Evolutionary conservation across 1,140 invertebrate species (phyloP), one percentile per base, ranked within the genome.

Genomic region (Pseudoatta argentina): DNA sequence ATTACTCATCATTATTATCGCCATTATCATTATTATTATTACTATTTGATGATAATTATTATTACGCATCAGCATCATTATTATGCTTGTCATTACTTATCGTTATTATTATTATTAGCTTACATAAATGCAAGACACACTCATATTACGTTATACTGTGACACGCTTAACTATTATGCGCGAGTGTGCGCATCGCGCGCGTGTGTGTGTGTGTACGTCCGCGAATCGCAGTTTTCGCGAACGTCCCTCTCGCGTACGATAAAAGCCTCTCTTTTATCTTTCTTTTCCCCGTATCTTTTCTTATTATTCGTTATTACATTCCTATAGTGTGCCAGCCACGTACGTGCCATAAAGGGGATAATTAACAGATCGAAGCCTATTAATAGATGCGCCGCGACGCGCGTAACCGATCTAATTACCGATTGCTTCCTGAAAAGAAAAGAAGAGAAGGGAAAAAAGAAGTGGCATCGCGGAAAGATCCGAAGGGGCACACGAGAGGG

Each of bases 51-150:
- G 78, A 88, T 82, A 89, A 90, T 88, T 73, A 87, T 72, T 87
- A 77, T 87, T 87, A 78, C 66, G 64, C 79, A 73, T 83, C 79
- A 61, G 34, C 87, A 82, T 78, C 63, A 82, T 73, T 89, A 87
- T 88, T 76, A 79, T 86, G 61, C 63, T 81, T 81, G 39, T 81
- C 64, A 71, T 69, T 81, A 71, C 51, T 69, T 71, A 79, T 91
- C 83, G 89, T 92, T 91, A 92, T 89, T 91, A 91, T 89, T 90
- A 91, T 90, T 91, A 88, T 90, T 91, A 92, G 82, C 86, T 75
- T 89, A 90, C 55, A 75, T 61, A 51, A 71, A 71, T 30, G 63
- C 64, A 69, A 24, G 18, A 55, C 34, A 85, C 44, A 24, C 39
- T 76, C 55, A 30, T 67, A 79, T 34, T 53, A 72, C 21, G 27